Conservation (phyloP, 2,797 vertebrate genomes). For the Gymnoscopelus braueri region DNA sequence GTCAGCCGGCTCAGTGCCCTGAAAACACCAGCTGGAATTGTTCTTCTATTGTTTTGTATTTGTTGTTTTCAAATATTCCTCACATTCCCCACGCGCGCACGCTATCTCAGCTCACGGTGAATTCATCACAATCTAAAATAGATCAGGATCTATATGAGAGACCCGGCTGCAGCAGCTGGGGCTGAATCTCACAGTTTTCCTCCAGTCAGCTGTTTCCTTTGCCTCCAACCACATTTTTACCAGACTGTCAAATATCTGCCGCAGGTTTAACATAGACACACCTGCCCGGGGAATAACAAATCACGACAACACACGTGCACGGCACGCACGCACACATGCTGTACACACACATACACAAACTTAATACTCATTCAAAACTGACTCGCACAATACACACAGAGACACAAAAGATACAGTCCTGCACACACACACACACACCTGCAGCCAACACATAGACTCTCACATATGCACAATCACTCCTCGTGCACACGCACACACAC, state of each 20-base stretch:
- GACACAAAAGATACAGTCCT: constrained; percentile 1
- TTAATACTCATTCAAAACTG: not conserved
- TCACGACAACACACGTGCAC: not conserved
- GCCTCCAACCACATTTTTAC: constrained; percentile 42
- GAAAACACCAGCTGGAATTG: no score
- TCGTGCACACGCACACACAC: constrained; percentile 26
- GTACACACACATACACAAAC: constrained; percentile 14
- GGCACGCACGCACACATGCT: not conserved
- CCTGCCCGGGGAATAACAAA: constrained; percentile 42
- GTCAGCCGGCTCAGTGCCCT: no score
- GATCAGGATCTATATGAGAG: not conserved
- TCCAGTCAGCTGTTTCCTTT: constrained; percentile 47
- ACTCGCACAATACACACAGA: not conserved
- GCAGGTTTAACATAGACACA: constrained; percentile 49
- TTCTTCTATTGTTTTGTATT: no score
- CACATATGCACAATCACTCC: constrained; percentile 15
- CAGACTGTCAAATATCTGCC: constrained; percentile 22
- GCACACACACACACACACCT: constrained; percentile 1
- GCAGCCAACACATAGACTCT: constrained; percentile 19
- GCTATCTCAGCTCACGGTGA: not conserved
- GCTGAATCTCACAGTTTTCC: constrained; percentile 16
- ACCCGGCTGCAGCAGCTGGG: constrained; percentile 40
- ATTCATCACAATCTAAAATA: not conserved
- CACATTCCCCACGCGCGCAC: no score
- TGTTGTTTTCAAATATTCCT: no score